A percentile compares a stretch with the other conserved stretches of the same genome.
phyloP scores from a whole-genome alignment of 2,888 invertebrate genomes.

The Leptopterna dolabrata region DNA sequence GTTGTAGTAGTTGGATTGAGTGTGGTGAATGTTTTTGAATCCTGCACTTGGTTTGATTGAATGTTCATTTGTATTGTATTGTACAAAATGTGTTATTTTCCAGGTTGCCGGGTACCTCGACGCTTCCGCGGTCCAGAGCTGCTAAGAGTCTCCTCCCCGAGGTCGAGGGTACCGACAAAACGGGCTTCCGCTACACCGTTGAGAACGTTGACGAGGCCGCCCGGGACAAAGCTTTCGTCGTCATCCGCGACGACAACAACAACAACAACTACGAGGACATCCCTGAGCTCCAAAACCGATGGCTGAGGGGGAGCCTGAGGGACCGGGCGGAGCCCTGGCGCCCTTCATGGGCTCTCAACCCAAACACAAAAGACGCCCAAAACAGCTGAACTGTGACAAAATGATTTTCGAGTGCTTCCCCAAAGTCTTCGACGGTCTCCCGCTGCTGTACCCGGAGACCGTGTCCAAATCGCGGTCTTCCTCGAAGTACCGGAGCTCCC shows the following conservation, averaged over 20 bases:
- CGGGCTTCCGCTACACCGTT: slow-evolving; percentile 58
- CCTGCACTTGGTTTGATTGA: no score
- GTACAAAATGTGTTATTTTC: background rate
- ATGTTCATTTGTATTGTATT: background rate
- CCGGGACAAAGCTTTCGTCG: slow-evolving; percentile 59
- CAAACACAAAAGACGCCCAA: slow-evolving; percentile 57
- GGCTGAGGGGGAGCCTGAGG: slow-evolving; percentile 56
- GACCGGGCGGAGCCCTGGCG: slow-evolving; percentile 56
- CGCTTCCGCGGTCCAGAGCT: slow-evolving; percentile 55
- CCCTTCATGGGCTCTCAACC: slow-evolving; percentile 58
- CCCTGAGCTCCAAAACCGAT: slow-evolving; percentile 52
- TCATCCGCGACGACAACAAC: slow-evolving; percentile 61
- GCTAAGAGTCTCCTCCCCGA: slow-evolving; percentile 10
- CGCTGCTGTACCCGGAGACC: background rate
- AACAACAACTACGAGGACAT: slow-evolving; percentile 22
- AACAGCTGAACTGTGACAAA: background rate
- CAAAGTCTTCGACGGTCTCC: background rate
- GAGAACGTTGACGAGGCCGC: slow-evolving; percentile 60
- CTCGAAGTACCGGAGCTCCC: background rate
- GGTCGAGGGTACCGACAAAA: background rate
- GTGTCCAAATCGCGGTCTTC: background rate
- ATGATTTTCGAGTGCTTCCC: slow-evolving; percentile 29
- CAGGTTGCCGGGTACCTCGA: slow-evolving; percentile 56
- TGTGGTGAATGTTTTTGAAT: no score
- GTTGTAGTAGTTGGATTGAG: no score